Evolutionary conservation across 1,140 invertebrate genomes (phyloP).

Genomic region (Drosophila lacertosa): DNA sequence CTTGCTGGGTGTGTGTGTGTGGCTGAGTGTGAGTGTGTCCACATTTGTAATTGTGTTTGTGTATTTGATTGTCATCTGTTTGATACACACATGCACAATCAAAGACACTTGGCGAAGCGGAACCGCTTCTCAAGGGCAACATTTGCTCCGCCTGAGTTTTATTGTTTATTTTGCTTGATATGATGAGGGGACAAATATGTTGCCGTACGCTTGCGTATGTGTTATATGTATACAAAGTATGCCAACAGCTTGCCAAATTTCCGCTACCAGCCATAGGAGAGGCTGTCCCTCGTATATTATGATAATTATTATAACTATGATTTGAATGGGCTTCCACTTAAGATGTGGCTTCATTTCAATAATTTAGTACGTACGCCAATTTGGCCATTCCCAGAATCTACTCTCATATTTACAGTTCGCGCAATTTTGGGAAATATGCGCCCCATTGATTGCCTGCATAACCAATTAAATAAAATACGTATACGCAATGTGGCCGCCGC

Average conservation of each 20-base stretch:
- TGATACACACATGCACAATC: conserved; percentile 48
- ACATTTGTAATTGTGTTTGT: conserved; percentile 81
- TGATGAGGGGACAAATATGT: conserved; percentile 50
- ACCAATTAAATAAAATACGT: conserved; percentile 12
- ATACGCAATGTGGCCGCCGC: conserved; percentile 24
- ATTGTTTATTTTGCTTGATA: conserved; percentile 80
- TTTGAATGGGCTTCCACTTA: conserved; percentile 4
- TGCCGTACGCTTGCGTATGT: conserved; percentile 31
- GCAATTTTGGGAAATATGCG: conserved; percentile 11
- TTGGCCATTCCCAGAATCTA: not conserved
- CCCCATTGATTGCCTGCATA: conserved; percentile 4
- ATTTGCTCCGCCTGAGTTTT: conserved; percentile 73
- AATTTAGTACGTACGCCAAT: conserved; percentile 6
- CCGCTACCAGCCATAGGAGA: conserved; percentile 42
- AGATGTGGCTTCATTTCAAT: conserved; percentile 8
- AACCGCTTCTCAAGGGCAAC: conserved; percentile 71
- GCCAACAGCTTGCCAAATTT: conserved; percentile 69
- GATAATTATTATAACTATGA: conserved; percentile 51
- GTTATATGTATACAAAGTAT: conserved; percentile 55
- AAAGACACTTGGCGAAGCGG: conserved; percentile 33
- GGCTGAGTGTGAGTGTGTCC: conserved; percentile 49
- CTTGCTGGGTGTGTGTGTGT: conserved; percentile 47
- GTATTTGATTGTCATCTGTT: conserved; percentile 81
- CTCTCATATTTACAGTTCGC: not conserved
- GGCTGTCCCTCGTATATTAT: conserved; percentile 52